Evolutionary conservation across 2,797 vertebrate genomes (phyloP), one percentile per base, ranked within the genome.

Genomic region (Thamnophis elegans): DNA sequence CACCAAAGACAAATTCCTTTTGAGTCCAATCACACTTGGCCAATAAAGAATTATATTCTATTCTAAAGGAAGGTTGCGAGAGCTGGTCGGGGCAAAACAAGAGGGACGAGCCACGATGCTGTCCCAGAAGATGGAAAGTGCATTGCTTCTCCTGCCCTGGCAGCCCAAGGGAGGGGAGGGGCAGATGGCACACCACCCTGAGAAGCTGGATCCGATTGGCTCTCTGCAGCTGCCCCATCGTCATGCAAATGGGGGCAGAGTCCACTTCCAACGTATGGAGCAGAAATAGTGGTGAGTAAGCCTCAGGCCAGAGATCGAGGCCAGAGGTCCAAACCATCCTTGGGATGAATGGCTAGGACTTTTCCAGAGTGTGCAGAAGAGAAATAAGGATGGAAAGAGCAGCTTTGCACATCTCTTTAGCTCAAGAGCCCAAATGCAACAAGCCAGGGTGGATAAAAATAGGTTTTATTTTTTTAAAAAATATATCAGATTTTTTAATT

Each of bases 61-160:
- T 51, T 7, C 47, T 51, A 51, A 51, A 25, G 9, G 20, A 78
- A 22, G 36, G 73, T 9, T 32, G 36, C 0, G 25, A 42, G 18
- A 82, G 36, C 36, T 11, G 20, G 36, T 32, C 0, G 9, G 85
- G 53, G 47, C 51, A 32, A n/a, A 87, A 8, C 14, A 54, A 54
- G 53, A 1, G 6, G 25, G 51, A 28, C 0, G 1, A n/a, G 9
- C 7, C 26, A 18, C 4, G 14, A 6, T 7, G 20, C 12, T 25
- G 2, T 14, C 18, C 25, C 60, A 65, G 42, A 62, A 47, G 25
- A 47, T 5, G 5, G 6, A 36, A 13, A 54, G 18, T 0, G 16
- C 32, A 5, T 2, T 2, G n/a, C 36, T 4, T 32, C 12, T 12
- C 8, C 54, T 55, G 20, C 51, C 62, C 18, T 42, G 20, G 25